Conservation (phyloP, 1,140 invertebrate species). For the Ditylenchus dipsaci region DNA sequence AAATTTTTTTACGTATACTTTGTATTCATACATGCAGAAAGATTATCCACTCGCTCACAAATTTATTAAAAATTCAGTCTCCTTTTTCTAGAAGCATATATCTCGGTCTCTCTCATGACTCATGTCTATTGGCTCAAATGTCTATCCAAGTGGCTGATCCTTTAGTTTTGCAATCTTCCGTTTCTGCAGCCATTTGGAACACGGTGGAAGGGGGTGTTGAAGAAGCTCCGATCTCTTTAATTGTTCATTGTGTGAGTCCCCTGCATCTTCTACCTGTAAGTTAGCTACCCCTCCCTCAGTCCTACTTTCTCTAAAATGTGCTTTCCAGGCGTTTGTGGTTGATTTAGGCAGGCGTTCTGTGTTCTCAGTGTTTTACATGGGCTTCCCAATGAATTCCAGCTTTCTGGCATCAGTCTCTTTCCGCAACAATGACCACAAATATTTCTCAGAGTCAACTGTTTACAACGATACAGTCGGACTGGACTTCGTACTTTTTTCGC, state of each 20-base stretch:
- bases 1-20: too few relatives aligned
- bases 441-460: background rate
- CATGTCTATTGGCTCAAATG: background rate
- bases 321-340: background rate
- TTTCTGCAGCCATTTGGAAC: background rate
- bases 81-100: slow-evolving; percentile 3
- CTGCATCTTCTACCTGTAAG: background rate
- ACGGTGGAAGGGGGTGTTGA: background rate
- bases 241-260: background rate
- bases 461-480: background rate
- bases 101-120: slow-evolving; percentile 8
- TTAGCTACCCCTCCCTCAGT: background rate
- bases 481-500: background rate
- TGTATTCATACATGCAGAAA: too few relatives aligned
- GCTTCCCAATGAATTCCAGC: background rate
- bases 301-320: background rate
- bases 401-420: background rate
- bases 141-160: slow-evolving; percentile 1
- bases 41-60: too few relatives aligned
- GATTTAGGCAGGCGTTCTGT: background rate
- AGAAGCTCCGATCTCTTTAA: slow-evolving; percentile 1
- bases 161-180: background rate
- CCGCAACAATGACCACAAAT: slow-evolving; percentile 6
- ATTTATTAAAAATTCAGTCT: too few relatives aligned
- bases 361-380: slow-evolving; percentile 3